Evolutionary conservation across 1,140 invertebrate species (phyloP).

Genomic region (Brachionus manjavacas): DNA sequence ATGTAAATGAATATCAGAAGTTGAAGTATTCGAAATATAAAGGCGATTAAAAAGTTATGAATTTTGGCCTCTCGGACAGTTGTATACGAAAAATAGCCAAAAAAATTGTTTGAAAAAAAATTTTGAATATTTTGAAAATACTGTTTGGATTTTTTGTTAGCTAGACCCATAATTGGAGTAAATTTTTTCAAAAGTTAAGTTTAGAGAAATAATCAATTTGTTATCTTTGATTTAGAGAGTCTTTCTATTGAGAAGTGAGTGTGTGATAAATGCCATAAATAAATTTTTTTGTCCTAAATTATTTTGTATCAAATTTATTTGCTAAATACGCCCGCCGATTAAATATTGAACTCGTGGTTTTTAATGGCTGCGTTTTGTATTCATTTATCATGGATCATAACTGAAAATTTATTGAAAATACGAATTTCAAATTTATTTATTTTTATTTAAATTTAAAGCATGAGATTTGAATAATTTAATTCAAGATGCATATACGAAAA

Average conservation of each 20-base stretch:
- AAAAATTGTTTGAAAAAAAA: not conserved
- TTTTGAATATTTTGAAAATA: not conserved
- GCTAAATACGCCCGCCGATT: not conserved
- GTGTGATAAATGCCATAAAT: not conserved
- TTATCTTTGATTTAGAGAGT: not conserved
- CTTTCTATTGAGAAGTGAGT: not conserved
- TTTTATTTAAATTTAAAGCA: too few species aligned
- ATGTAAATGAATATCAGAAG: constrained; percentile 59
- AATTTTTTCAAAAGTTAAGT: not conserved
- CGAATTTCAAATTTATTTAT: too few species aligned
- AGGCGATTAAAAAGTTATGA: constrained; percentile 54
- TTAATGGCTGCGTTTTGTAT: too few species aligned
- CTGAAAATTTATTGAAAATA: too few species aligned
- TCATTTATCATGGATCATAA: too few species aligned
- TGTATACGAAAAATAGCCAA: constrained; percentile 38
- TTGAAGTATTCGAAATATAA: constrained; percentile 60
- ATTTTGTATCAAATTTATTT: not conserved
- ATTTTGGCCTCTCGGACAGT: constrained; percentile 9
- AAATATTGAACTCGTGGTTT: not conserved
- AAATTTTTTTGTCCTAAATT: not conserved
- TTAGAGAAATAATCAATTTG: not conserved
- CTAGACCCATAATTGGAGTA: not conserved
- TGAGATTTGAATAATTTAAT: too few species aligned
- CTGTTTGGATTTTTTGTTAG: not conserved
- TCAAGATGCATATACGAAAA: too few species aligned